These are phyloP conservation scores for Zhuqinia jingwanae DNA, from an alignment of 2,888 invertebrate genomes.

Conservation along the genomic window DNA sequence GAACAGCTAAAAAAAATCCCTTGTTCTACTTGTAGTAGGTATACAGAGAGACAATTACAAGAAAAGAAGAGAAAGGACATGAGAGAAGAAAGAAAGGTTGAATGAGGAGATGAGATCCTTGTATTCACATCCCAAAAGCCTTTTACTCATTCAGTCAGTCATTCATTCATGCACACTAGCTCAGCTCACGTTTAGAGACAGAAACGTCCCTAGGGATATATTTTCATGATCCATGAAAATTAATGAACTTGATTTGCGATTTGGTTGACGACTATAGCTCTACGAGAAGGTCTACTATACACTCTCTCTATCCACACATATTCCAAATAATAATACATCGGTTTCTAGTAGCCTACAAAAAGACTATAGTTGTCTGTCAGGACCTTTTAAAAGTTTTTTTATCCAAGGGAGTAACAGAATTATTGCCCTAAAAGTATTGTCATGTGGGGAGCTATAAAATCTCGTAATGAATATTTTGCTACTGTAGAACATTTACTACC, in stretches of 20 bases:
- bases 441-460: constrained; percentile 65
- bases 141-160: neutral
- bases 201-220: constrained; percentile 66
- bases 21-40: no score
- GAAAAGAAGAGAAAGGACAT: no score
- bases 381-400: constrained; percentile 65
- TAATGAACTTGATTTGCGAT: constrained; percentile 74
- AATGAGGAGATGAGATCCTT: neutral
- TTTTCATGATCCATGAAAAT: constrained; percentile 75
- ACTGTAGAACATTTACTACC: neutral
- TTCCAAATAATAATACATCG: neutral
- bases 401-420: constrained; percentile 33
- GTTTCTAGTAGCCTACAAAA: no score
- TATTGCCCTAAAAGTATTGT: constrained; percentile 47
- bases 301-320: no score
- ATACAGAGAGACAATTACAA: no score
- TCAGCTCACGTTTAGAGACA: neutral
- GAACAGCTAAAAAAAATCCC: no score
- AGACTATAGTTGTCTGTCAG: constrained; percentile 64
- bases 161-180: neutral
- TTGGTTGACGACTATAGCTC: constrained; percentile 64
- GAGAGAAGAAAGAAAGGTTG: constrained; percentile 33
- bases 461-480: constrained; percentile 58
- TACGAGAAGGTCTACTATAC: no score
- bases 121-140: neutral